Evolutionary conservation across 2,113 vertebrate genomes (phyloP).

Genomic region (Pterocles burchelli): DNA sequence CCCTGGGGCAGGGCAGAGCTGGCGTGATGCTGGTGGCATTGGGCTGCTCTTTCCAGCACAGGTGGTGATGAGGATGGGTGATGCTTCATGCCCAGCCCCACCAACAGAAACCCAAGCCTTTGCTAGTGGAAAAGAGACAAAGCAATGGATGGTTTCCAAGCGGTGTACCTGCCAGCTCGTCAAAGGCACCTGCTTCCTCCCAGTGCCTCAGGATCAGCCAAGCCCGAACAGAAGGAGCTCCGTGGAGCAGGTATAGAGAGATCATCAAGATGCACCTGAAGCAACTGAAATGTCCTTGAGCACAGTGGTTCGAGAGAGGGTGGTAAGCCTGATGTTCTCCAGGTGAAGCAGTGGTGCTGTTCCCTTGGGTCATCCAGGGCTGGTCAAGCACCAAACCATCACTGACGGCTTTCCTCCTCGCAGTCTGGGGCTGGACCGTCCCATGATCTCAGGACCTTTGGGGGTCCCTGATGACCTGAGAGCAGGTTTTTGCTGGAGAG

Average conservation of each 20-base stretch:
- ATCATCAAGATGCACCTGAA: neutral
- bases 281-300: neutral
- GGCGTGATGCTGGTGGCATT: neutral
- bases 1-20: fast-evolving
- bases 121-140: neutral
- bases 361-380: neutral
- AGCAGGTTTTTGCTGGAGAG: neutral
- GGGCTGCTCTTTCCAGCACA: neutral
- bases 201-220: neutral
- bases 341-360: neutral
- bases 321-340: fast-evolving
- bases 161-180: neutral
- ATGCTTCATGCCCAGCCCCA: neutral
- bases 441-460: neutral
- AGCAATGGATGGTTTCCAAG: neutral
- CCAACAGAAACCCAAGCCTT: neutral
- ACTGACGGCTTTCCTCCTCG: fast-evolving
- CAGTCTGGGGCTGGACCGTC: neutral
- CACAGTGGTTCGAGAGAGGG: neutral
- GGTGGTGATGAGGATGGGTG: neutral
- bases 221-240: neutral
- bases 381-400: neutral
- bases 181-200: neutral
- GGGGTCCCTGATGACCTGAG: neutral
- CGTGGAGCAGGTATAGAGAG: neutral